Evolutionary conservation across 2,113 vertebrate species (phyloP).

Genomic region (Pelobates fuscus): DNA sequence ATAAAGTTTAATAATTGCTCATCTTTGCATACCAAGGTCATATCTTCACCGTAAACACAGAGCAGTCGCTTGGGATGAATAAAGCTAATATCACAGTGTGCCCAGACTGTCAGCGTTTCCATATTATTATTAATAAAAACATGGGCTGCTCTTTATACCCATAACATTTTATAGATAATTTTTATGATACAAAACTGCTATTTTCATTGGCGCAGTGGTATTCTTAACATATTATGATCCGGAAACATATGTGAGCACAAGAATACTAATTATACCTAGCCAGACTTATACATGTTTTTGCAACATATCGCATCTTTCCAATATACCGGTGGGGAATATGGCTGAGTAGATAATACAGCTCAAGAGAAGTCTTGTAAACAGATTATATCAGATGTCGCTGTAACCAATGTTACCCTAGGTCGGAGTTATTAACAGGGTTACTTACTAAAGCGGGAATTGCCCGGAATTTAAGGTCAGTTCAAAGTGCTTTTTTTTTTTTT

Average conservation of each 20-base stretch:
- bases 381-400: no score
- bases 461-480: no score
- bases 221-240: slow-evolving; percentile 32
- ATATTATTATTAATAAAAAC: slow-evolving; percentile 46
- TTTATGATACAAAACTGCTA: slow-evolving; percentile 47
- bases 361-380: no score
- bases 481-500: no score
- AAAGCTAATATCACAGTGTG: slow-evolving; percentile 40
- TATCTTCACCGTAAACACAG: slow-evolving; percentile 44
- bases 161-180: slow-evolving; percentile 49
- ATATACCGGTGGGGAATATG: no score
- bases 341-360: no score
- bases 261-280: slow-evolving; percentile 28
- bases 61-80: slow-evolving; percentile 44
- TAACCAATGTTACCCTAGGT: no score
- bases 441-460: no score
- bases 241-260: slow-evolving; percentile 17
- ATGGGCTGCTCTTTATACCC: background rate
- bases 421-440: no score
- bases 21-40: slow-evolving; percentile 50
- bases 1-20: slow-evolving; percentile 27
- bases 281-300: background rate
- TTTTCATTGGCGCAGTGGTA: slow-evolving; percentile 24
- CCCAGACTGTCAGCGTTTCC: slow-evolving; percentile 35
- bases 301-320: no score